Percentiles rank a stretch among this genome's conserved stretches.
Evolutionary conservation across 2,113 vertebrate species (phyloP).

Genomic region (Melanerpes aurifrons): DNA sequence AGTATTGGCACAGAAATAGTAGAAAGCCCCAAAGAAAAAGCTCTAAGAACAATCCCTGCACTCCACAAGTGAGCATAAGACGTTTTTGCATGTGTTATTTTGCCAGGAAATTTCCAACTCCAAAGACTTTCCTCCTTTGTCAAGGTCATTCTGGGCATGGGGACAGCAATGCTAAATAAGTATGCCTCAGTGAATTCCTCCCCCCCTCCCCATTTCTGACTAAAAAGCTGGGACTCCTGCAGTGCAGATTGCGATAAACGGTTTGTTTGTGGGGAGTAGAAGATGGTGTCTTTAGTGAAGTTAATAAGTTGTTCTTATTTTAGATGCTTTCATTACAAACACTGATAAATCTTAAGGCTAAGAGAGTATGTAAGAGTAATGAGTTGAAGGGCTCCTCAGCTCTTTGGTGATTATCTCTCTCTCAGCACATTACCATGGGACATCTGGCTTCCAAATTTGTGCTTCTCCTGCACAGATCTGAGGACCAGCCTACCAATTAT

Average conservation of each 20-base stretch:
- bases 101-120: not conserved
- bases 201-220: not conserved
- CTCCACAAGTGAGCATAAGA: not conserved
- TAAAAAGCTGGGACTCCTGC: constrained; percentile 22
- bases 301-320: constrained; percentile 54
- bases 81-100: not conserved
- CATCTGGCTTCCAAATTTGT: constrained; percentile 69
- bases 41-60: not conserved
- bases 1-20: not conserved
- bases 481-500: constrained; percentile 73
- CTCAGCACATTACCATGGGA: constrained; percentile 38
- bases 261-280: constrained; percentile 42
- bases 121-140: constrained; percentile 1
- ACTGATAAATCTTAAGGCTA: constrained; percentile 71
- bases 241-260: constrained; percentile 45
- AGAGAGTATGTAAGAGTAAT: constrained; percentile 51
- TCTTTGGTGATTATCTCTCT: constrained; percentile 70
- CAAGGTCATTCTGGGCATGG: constrained; percentile 49
- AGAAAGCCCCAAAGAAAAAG: not conserved
- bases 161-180: not conserved
- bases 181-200: not conserved
- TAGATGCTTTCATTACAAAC: constrained; percentile 66
- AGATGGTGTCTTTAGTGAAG: constrained; percentile 50
- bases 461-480: constrained; percentile 50
- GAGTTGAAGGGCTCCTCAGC: constrained; percentile 56